Conservation (phyloP, 2,888 invertebrate species). For the Gymnosoma rotundatum region DNA sequence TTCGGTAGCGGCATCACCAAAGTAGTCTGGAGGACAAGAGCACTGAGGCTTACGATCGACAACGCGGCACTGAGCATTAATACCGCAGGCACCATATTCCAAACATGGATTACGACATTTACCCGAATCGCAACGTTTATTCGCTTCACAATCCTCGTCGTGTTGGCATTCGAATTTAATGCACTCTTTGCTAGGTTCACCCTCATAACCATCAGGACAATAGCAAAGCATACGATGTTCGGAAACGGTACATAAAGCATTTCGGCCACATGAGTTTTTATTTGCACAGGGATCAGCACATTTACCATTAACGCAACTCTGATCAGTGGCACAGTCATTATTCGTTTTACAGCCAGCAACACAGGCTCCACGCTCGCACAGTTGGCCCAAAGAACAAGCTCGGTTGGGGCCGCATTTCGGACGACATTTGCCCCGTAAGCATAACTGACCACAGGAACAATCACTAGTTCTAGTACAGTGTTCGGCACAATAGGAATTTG, state of each 20-base stretch:
- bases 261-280: conserved; percentile 88
- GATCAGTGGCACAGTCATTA: conserved; percentile 89
- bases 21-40: conserved; percentile 88
- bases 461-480: conserved; percentile 86
- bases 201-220: conserved; percentile 93
- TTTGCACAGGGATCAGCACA: conserved; percentile 88
- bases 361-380: conserved; percentile 89
- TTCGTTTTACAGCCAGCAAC: conserved; percentile 91
- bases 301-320: conserved; percentile 87
- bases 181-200: conserved; percentile 90
- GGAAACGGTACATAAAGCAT: conserved; percentile 90
- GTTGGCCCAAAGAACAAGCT: conserved; percentile 88
- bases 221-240: conserved; percentile 93
- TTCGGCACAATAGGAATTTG: conserved; percentile 88
- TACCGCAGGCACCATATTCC: conserved; percentile 89
- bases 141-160: conserved; percentile 89
- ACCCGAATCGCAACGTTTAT: conserved; percentile 88
- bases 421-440: conserved; percentile 88
- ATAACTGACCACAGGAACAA: conserved; percentile 92
- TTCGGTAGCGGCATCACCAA: conserved; percentile 87
- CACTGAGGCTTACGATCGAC: conserved; percentile 89
- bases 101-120: conserved; percentile 93
- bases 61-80: conserved; percentile 92
- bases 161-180: conserved; percentile 89
- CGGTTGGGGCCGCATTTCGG: conserved; percentile 87